Percentiles rank a stretch among this genome's conserved stretches.
phyloP scores from a whole-genome alignment of 2,888 invertebrate species.

The Julus scandinavius region DNA sequence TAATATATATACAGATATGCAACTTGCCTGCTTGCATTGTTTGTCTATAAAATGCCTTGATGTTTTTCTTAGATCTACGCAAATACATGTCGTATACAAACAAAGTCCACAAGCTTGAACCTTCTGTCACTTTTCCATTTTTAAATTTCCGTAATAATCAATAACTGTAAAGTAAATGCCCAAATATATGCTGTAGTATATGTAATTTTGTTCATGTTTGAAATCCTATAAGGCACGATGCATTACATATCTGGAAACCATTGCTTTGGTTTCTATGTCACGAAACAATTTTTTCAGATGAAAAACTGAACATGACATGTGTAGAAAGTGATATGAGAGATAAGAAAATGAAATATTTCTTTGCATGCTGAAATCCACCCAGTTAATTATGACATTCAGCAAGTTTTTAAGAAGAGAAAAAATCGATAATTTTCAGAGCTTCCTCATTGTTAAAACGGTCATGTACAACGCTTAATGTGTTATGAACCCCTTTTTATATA shows the following conservation, averaged over 20 bases:
- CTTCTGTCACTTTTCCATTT: not conserved
- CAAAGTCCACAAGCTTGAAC: not conserved
- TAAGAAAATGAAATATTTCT: conserved; percentile 40
- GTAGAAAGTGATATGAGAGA: conserved; percentile 40
- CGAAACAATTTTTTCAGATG: not conserved
- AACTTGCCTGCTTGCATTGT: not conserved
- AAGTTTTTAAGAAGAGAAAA: conserved; percentile 36
- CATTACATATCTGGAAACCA: not conserved
- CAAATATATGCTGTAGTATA: not conserved
- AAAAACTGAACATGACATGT: not conserved
- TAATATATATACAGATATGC: no score
- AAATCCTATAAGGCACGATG: not conserved
- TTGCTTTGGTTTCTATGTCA: not conserved
- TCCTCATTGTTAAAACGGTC: conserved; percentile 46
- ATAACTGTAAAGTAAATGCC: not conserved
- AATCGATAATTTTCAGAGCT: conserved; percentile 42
- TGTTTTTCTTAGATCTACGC: not conserved
- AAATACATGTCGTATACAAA: not conserved
- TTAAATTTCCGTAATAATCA: conserved; percentile 1
- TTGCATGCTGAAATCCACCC: conserved; percentile 15
- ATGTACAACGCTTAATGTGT: conserved; percentile 46
- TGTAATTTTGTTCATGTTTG: not conserved
- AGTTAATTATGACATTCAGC: conserved; percentile 43
- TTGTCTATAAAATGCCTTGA: not conserved
- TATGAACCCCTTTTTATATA: not conserved